Evolutionary conservation across 1,140 invertebrate genomes (phyloP).

Genomic region (Drosophila pectinifera): DNA sequence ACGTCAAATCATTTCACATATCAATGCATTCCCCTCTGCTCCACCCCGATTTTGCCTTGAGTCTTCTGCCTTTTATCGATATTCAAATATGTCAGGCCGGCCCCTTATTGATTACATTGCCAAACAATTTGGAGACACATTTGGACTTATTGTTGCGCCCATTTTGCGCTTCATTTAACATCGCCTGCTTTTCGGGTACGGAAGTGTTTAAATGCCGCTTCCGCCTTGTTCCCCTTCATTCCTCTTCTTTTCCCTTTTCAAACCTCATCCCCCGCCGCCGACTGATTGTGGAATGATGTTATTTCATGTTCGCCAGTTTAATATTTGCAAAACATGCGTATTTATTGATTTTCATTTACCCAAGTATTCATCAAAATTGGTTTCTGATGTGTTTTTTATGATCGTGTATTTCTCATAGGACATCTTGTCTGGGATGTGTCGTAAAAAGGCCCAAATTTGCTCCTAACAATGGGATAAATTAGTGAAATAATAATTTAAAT

Average conservation of each 20-base stretch:
- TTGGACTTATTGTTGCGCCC: constrained; percentile 65
- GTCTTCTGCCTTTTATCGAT: constrained; percentile 36
- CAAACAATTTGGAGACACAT: constrained; percentile 63
- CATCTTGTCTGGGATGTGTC: constrained; percentile 56
- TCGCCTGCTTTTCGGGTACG: constrained; percentile 33
- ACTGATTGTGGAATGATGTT: constrained; percentile 16
- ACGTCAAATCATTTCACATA: constrained; percentile 77
- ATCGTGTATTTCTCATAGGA: constrained; percentile 56
- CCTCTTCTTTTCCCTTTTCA: background rate
- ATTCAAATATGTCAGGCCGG: constrained; percentile 40
- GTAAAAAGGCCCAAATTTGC: constrained; percentile 35
- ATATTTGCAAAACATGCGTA: constrained; percentile 29
- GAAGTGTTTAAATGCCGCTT: constrained; percentile 74
- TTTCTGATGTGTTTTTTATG: constrained; percentile 77
- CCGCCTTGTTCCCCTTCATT: constrained; percentile 47
- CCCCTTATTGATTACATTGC: constrained; percentile 67
- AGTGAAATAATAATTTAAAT: background rate
- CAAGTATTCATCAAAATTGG: constrained; percentile 73
- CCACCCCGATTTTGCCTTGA: constrained; percentile 2
- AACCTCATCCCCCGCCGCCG: background rate
- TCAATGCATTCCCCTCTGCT: constrained; percentile 59
- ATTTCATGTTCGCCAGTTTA: constrained; percentile 44
- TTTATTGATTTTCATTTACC: constrained; percentile 79
- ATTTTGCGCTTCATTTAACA: constrained; percentile 79
- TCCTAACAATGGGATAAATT: constrained; percentile 10